Base-by-base conservation (phyloP, 2,888 invertebrate species). In the Mythimna albipuncta region DNA sequence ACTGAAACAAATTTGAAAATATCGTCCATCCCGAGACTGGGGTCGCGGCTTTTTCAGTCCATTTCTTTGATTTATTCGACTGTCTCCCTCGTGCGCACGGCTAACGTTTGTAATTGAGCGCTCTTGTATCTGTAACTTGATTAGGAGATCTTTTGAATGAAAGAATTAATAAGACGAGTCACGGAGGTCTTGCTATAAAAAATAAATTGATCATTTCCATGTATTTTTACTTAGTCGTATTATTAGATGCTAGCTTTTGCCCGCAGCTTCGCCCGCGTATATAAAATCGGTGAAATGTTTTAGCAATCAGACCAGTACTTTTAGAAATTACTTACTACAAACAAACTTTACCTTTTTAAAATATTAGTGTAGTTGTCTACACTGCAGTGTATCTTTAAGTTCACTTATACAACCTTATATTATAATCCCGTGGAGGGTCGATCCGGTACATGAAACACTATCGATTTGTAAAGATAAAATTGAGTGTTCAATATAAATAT, bases 21-120 rank as follows among this genome's bases (percentile, higher is more conserved):
- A 79, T 75, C 71, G 54, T 64, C 62, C 52, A 54, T 62, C 10
- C 70, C 69, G 69, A 68, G 69, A 77, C 64, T 52, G n/a, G 65
- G 35, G 47, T 71, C 67, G 70, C 52, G 76, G 75, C 64, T 75
- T 82, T 84, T 83, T 82, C 82, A 77, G 77, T 80, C 69, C 86
- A 85, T 85, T 85, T 79, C 82, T 85, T 81, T 84, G 86, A 85
- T 81, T 83, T 79, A 81, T 83, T 76, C 54, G 59, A 64, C 70
- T 70, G 66, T 64, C 66, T 81, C 73, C 70, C 70, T 57, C 35
- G 67, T 77, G 58, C 73, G 72, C 71, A 72, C 64, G 67, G 65
- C 68, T 77, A 81, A 71, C 64, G 77, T 69, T 66, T 73, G 81
- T 71, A 64, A 77, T 77, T 67, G 64, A 81, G 78, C 52, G 57